Evolutionary conservation across 1,140 invertebrate genomes (phyloP).

Genomic region (Campoletis sonorensis): DNA sequence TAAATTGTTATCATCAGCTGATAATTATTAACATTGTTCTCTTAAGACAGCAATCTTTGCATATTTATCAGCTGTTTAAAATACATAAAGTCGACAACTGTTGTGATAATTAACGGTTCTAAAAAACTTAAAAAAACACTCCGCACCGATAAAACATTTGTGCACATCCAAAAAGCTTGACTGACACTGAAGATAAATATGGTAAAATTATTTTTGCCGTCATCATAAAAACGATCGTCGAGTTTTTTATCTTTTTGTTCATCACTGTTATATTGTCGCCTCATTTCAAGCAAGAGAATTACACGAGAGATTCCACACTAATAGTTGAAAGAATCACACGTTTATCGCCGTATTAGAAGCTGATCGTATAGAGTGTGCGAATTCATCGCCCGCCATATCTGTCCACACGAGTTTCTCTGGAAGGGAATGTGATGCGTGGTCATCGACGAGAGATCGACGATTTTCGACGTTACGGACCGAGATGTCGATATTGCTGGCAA

Average conservation of each 20-base stretch:
- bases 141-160: too few species aligned
- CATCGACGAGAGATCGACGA: neutral
- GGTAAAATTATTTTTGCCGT: neutral
- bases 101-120: too few species aligned
- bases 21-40: too few species aligned
- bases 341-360: neutral
- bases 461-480: neutral
- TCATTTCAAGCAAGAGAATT: neutral
- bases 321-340: conserved; percentile 6
- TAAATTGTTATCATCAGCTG: too few species aligned
- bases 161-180: too few species aligned
- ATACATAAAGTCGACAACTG: too few species aligned
- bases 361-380: neutral
- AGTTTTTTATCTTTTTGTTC: neutral
- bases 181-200: too few species aligned
- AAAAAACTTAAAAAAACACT: too few species aligned
- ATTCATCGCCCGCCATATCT: conserved; percentile 17
- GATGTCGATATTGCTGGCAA: neutral
- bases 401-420: conserved; percentile 9
- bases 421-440: neutral
- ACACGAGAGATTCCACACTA: neutral
- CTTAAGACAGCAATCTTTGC: too few species aligned
- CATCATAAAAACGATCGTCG: neutral
- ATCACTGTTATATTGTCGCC: neutral
- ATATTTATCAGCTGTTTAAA: too few species aligned